phyloP scores from a whole-genome alignment of 2,888 invertebrate genomes.

The Sepioteuthis lessoniana region DNA sequence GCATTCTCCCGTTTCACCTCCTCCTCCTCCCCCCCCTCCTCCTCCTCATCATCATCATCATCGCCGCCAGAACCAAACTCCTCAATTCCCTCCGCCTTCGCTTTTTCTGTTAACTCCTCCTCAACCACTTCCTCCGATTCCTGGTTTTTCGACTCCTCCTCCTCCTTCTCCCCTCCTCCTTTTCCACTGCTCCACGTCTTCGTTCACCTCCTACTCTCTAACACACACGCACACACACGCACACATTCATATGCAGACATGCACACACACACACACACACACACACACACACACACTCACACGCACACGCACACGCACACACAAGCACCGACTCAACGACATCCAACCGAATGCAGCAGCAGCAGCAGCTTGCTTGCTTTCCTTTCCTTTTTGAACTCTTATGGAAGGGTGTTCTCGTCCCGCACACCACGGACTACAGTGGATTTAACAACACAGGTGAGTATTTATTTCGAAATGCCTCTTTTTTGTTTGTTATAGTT shows the following conservation, averaged over 20 bases:
- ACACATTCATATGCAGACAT: neutral
- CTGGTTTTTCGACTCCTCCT: neutral
- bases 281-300: neutral
- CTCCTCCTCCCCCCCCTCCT: slow-evolving; percentile 4
- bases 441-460: slow-evolving; percentile 33
- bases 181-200: neutral
- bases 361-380: neutral
- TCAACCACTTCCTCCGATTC: neutral
- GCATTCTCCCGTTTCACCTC: neutral
- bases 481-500: no score
- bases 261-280: neutral
- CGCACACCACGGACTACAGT: neutral
- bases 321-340: neutral
- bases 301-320: neutral
- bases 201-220: neutral
- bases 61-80: neutral
- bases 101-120: neutral
- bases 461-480: neutral
- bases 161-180: neutral
- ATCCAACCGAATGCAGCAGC: slow-evolving; percentile 1
- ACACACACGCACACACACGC: neutral
- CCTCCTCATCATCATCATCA: neutral
- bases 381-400: slow-evolving; percentile 4
- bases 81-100: neutral
- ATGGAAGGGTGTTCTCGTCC: slow-evolving; percentile 20